Evolutionary conservation across 35 echinoderm and acorn worm genomes (phyloP).

Genomic region (Strongylocentrotus purpuratus): DNA sequence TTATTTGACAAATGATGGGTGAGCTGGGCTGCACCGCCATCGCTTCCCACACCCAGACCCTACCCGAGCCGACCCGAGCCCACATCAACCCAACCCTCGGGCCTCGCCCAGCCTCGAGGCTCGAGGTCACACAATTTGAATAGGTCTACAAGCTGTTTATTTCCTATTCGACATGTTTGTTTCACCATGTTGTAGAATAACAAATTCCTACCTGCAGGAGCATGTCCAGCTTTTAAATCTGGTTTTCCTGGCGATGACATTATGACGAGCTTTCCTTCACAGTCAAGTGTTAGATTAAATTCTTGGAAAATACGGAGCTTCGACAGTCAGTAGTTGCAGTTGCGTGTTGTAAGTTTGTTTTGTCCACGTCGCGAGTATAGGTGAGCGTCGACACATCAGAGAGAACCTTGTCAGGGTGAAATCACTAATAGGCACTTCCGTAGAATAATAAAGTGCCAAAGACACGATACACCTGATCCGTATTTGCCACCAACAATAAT

Average conservation of each 20-base stretch:
- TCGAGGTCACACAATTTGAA: too few relatives aligned
- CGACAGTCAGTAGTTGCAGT: neutral
- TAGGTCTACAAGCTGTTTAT: neutral
- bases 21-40: too few relatives aligned
- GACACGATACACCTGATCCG: too few relatives aligned
- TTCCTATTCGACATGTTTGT: neutral
- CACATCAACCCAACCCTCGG: neutral
- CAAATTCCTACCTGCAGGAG: conserved; percentile 65
- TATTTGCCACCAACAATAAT: too few relatives aligned
- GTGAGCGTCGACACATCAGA: too few relatives aligned
- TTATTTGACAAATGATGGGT: too few relatives aligned
- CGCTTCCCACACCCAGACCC: too few relatives aligned
- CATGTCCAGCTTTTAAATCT: conserved; percentile 71
- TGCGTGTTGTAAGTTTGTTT: neutral
- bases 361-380: neutral
- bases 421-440: too few relatives aligned
- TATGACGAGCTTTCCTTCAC: neutral
- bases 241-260: conserved; percentile 53
- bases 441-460: too few relatives aligned
- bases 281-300: neutral
- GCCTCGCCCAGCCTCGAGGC: too few relatives aligned
- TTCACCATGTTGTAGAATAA: neutral
- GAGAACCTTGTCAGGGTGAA: too few relatives aligned
- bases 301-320: neutral
- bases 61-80: neutral